Evolutionary conservation across 2,888 invertebrate genomes (phyloP), one percentile per base, ranked within the genome.

Genomic region (Caenorhabditis sulstoni): DNA sequence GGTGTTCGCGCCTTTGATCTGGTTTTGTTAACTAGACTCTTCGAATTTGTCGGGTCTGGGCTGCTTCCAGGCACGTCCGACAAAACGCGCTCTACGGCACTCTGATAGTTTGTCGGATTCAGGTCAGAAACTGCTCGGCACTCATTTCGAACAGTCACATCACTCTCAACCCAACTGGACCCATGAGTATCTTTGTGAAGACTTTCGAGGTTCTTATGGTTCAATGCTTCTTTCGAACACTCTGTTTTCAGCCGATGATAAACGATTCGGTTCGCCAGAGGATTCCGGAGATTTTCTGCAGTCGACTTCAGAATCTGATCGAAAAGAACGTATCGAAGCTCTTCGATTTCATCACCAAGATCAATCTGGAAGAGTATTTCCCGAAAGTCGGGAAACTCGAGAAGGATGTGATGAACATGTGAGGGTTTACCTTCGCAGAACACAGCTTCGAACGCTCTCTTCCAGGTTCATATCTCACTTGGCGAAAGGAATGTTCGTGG

Each of bases 161-260:
- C 68, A 84, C 75, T 35, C 65, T 89, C 8, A 75, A 86, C 20
- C 88, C 89, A 14, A 83, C 84, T 18, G 89, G 89, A 20, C 87
- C 88, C 3, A 82, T 89, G 55, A 82, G 86, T 8, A 79, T 87
- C 1, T 74, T 89, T 45, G 81, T 89, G 35, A 89, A 89, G 62
- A 81, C 85, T n/a, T 87, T 89, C 50, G 89, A 89, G 81, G 88
- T 85, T n/a, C n/a, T n/a, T n/a, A n/a, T n/a, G n/a, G n/a, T n/a
- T n/a, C n/a, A n/a, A n/a, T n/a, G n/a, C n/a, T n/a, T n/a, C n/a
- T 22, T 39, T 39, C 14, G 9, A 41, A 39, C 29, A 8, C 39
- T 44, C 44, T 44, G 18, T 22, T 79, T 68, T 23, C 41, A 88
- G 87, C 76, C 76, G 23, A 84, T 83, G 70, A 87, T 89, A 44